phyloP scores from a whole-genome alignment of 2,113 vertebrate species.

The Pteruthius melanotis region DNA sequence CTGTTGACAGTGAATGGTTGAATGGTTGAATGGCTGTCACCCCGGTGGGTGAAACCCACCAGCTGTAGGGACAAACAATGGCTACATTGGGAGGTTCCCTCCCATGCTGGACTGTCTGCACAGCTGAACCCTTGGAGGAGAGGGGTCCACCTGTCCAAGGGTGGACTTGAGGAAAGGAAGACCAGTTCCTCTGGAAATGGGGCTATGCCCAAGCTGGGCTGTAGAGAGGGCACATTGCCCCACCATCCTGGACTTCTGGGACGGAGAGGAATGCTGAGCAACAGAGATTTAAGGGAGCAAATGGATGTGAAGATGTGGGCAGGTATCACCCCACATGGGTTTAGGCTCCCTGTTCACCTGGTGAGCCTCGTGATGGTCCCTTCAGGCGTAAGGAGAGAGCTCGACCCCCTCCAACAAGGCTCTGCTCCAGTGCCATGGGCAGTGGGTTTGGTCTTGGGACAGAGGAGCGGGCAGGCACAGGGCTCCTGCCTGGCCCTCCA shows the following conservation, averaged over 20 bases:
- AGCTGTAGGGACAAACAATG: neutral
- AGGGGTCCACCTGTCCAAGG: neutral
- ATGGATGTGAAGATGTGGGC: neutral
- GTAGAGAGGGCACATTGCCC: neutral
- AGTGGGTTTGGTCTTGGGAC: neutral
- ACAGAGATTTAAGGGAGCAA: neutral
- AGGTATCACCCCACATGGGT: neutral
- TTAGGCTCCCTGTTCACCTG: neutral
- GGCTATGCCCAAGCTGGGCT: neutral
- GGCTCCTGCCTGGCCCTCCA: neutral
- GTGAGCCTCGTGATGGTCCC: accelerated
- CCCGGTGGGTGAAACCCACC: accelerated
- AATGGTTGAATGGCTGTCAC: neutral
- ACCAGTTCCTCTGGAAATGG: neutral
- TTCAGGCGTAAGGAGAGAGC: accelerated
- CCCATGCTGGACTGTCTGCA: neutral
- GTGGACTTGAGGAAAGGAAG: neutral
- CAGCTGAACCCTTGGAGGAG: neutral
- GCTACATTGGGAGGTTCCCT: neutral
- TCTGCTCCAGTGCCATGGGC: neutral
- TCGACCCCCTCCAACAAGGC: accelerated
- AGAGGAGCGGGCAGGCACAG: neutral
- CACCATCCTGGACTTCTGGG: neutral
- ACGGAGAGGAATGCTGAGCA: neutral
- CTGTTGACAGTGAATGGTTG: neutral